A percentile compares a stretch with the other conserved stretches of the same genome.
Conservation (phyloP, 2,888 invertebrate genomes). For the Nipponacmea schrenckii region DNA sequence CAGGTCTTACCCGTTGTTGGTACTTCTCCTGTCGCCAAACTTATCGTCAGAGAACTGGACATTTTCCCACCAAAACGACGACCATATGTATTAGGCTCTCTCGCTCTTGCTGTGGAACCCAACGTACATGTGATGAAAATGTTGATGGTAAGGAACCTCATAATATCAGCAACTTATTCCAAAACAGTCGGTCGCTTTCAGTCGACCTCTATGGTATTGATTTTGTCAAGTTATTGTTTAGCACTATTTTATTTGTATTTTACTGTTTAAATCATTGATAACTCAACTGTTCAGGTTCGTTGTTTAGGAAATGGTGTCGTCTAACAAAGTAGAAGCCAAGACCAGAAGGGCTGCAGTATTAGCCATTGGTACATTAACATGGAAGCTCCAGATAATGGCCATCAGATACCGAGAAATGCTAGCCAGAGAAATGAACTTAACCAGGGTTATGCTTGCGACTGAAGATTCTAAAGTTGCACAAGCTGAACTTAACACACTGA, state of each 20-base stretch:
- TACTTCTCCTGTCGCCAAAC: slow-evolving; percentile 42
- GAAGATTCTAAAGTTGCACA: slow-evolving; percentile 21
- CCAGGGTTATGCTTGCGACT: slow-evolving; percentile 14
- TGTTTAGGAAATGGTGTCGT: too few species aligned
- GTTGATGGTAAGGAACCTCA: slow-evolving; percentile 49
- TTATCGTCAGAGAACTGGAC: slow-evolving; percentile 34
- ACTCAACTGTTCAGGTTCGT: too few species aligned
- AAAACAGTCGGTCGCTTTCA: too few species aligned
- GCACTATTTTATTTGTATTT: too few species aligned
- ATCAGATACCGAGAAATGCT: slow-evolving; percentile 14
- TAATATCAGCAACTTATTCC: too few species aligned
- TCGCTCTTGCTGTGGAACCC: slow-evolving; percentile 60
- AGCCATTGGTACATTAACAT: slow-evolving; percentile 37
- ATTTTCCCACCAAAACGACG: slow-evolving; percentile 28
- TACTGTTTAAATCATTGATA: too few species aligned
- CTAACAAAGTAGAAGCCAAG: too few species aligned
- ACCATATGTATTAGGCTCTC: slow-evolving; percentile 24
- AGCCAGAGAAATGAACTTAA: slow-evolving; percentile 43
- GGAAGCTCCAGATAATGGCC: slow-evolving; percentile 29
- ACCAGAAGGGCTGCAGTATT: slow-evolving; percentile 36
- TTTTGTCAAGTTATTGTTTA: too few species aligned
- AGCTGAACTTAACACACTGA: slow-evolving; percentile 29
- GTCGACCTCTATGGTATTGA: too few species aligned
- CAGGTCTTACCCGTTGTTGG: slow-evolving; percentile 60
- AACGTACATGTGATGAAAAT: slow-evolving; percentile 57